Evolutionary conservation across 2,113 vertebrate genomes (phyloP), one percentile per base, ranked within the genome.

Genomic region (Ciconia boyciana): DNA sequence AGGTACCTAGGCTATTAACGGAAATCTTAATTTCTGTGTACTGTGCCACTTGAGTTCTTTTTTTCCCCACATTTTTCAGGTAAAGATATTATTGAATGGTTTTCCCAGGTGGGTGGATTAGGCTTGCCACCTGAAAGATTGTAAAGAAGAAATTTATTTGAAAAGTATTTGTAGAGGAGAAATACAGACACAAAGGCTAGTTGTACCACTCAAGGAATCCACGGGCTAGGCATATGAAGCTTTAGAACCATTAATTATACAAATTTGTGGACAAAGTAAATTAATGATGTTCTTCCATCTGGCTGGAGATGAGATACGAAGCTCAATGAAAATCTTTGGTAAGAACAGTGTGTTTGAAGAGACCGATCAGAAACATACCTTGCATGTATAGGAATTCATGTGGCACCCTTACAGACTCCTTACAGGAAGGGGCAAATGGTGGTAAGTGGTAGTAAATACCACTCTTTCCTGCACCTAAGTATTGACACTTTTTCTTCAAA

Each of bases 151-250:
- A 54, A 43, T 64, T 58, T 46, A 75, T 43, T 64, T 39, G 39
- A 39, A 39, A 39, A 39, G 39, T 39, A 39, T 39, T 39, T 39
- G 39, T 39, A 39, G 39, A 39, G 39, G 39, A 39, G 39, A 54
- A 29, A 79, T 29, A 10, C 8, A 75, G 52, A 57, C 21, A 57
- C 7, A 76, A 64, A 61, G 8, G 3, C 5, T 83, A 41, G 28
- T 17, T 76, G 31, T 18, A n/a, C 54, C n/a, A 68, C 11, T 54
- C 51, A 54, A 24, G 8, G 12, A 85, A 79, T 68, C 16, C 3
- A 19, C 1, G 2, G 24, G 9, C 72, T 64, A 83, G 46, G 9
- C 0, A 0, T 60, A 55, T 44, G 31, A 34, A 69, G 5, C 3
- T 71, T 82, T 65, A 68, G 44, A 94, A 88, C 9, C 1, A 43